Conservation (phyloP, 2,888 invertebrate genomes). For the Andrena bucephala region DNA sequence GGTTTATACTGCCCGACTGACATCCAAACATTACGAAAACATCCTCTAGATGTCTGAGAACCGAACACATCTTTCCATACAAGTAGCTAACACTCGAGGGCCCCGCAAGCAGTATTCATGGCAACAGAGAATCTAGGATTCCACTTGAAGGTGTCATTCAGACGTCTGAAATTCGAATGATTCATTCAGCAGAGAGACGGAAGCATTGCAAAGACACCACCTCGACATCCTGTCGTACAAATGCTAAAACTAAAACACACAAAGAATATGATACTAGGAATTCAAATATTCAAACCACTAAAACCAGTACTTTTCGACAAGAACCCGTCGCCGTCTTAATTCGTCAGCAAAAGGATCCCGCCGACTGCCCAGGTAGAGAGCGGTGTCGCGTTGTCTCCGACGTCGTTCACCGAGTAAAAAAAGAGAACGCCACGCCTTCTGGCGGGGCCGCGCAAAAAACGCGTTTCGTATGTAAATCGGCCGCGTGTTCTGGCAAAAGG, state of each 20-base stretch:
- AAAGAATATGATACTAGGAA: no score
- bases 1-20: conserved; percentile 15
- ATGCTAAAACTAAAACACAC: no score
- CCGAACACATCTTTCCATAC: conserved; percentile 24
- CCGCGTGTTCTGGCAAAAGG: conserved; percentile 17
- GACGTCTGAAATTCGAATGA: background rate
- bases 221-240: no score
- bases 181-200: background rate
- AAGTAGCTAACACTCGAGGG: conserved; percentile 22
- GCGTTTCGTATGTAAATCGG: conserved; percentile 62
- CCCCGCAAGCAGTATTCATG: conserved; percentile 4
- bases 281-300: no score
- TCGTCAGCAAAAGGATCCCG: background rate
- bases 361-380: background rate
- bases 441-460: conserved; percentile 31
- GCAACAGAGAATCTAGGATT: conserved; percentile 7
- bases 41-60: conserved; percentile 8
- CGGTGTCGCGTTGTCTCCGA: conserved; percentile 29
- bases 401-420: background rate
- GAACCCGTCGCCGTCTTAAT: background rate
- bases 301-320: background rate
- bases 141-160: conserved; percentile 12
- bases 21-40: conserved; percentile 15
- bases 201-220: background rate
- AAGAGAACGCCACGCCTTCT: conserved; percentile 21